Conservation (phyloP, 2,113 vertebrate genomes). For the Percina caprodes region DNA sequence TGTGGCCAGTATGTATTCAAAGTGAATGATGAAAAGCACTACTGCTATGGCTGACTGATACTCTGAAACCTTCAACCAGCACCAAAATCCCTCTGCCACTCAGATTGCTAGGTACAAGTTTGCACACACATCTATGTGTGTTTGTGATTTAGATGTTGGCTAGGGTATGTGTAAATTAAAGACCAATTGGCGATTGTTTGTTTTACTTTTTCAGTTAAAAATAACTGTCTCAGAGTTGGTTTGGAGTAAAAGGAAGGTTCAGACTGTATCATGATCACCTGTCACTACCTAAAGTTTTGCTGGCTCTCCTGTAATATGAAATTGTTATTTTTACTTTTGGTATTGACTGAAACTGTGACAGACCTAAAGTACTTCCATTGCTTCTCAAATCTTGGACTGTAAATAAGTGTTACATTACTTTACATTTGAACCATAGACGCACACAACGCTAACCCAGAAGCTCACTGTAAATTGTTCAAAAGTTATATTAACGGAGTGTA, state of each 20-base stretch:
- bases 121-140: not conserved
- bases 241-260: not conserved
- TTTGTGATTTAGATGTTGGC: not conserved
- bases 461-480: not conserved
- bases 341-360: not conserved
- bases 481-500: not conserved
- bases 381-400: not conserved
- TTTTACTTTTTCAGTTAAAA: not conserved
- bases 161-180: not conserved
- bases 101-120: not conserved
- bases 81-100: conserved; percentile 22
- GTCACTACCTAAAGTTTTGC: not conserved
- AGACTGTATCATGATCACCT: not conserved
- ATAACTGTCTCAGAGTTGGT: not conserved
- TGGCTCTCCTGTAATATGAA: not conserved
- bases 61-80: conserved; percentile 36
- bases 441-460: not conserved
- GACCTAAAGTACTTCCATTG: not conserved
- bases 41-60: conserved; percentile 37
- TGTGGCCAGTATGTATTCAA: conserved; percentile 27
- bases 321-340: not conserved
- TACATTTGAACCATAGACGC: not conserved
- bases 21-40: conserved; percentile 53
- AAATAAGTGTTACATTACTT: not conserved
- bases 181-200: not conserved